phyloP scores from a whole-genome alignment of 2,113 vertebrate genomes.

The Dromaius novaehollandiae region DNA sequence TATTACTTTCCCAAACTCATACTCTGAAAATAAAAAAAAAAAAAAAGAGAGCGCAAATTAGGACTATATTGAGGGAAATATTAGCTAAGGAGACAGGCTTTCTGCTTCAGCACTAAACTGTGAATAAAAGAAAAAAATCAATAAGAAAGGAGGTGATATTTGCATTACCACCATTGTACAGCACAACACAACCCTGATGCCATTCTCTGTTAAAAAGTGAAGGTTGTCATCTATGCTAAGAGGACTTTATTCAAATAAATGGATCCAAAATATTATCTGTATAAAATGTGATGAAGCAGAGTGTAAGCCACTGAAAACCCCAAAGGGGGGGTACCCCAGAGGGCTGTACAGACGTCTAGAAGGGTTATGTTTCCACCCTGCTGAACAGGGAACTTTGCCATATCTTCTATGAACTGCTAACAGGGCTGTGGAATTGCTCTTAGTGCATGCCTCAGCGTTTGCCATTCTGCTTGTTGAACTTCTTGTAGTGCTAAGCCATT shows the following conservation, averaged over 20 bases:
- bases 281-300: neutral
- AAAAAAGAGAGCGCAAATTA: neutral
- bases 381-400: neutral
- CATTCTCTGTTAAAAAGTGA: neutral
- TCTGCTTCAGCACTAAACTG: neutral
- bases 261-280: neutral
- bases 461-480: neutral
- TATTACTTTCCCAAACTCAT: neutral
- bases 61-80: neutral
- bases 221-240: neutral
- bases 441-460: neutral
- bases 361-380: neutral
- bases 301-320: neutral
- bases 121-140: neutral
- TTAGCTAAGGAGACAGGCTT: neutral
- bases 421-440: neutral
- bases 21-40: neutral
- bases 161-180: neutral
- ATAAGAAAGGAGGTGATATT: neutral
- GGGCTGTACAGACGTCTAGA: neutral
- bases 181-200: neutral
- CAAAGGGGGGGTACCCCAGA: neutral
- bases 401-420: neutral
- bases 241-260: accelerated
- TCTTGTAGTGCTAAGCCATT: neutral